Evolutionary conservation across 1,140 invertebrate genomes (phyloP), one percentile per base, ranked within the genome.

Genomic region (Drosophila asahinai): DNA sequence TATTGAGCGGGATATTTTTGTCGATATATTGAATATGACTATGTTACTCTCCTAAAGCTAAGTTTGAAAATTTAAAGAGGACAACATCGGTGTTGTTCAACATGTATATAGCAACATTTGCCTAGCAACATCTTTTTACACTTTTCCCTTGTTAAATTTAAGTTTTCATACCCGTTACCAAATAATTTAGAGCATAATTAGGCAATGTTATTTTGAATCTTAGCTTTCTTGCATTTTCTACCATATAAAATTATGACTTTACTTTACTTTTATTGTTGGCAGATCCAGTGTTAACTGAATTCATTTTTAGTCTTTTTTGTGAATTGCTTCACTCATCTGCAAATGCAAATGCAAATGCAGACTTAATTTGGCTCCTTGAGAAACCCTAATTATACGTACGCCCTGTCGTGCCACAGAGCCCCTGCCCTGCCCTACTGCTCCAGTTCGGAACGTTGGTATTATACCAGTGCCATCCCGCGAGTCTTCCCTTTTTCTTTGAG

Each of bases 381-480:
- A 87, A 89, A 81, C 70, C 15, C 51, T 83, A 80, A 87, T 87
- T 87, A 81, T 70, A 81, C 45, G 62, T 70, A 81, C 45, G 62
- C 48, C 67, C 49, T n/a, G 27, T 55, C 49, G 67, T 38, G 49
- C 72, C 33, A 11, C 51, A 51, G 36, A 47, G 73, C 57, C 78
- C 78, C 33, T 36, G 33, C 54, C 36, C 54, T 57, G 54, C 54
- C 22, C 77, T 54, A 81, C 49, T 80, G 80, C 42, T 77, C 84
- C 66, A 87, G 64, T 68, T 83, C 49, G 40, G 76, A 80, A 47
- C 68, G 49, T 73, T 61, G 48, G 25, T 17, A 33, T 38, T 52
- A 33, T 49, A 17, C 33, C 9, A 11, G 33, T 36, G 19, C 14
- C 27, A 61, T 55, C 47, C 49, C 48, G 55, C 3, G n/a, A 60